These are phyloP conservation scores for Aphrophora alni DNA, from an alignment of 2,888 invertebrate species.

Conservation along the genomic window DNA sequence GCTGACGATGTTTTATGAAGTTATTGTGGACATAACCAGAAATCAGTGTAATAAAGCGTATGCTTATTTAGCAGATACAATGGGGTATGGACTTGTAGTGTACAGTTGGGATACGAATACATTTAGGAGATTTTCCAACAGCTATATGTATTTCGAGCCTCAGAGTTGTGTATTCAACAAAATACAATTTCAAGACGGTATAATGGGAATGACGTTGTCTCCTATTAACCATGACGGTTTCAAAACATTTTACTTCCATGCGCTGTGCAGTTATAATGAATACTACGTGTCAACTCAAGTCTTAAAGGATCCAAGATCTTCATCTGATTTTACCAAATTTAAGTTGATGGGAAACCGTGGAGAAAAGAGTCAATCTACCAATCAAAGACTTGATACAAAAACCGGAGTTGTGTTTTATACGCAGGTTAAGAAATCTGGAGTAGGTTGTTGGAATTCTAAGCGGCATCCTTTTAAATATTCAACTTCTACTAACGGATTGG, in stretches of 20 bases:
- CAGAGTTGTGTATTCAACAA: slow-evolving; percentile 74
- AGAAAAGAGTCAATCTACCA: slow-evolving; percentile 72
- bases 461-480: not conserved
- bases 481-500: not conserved
- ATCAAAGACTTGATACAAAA: slow-evolving; percentile 72
- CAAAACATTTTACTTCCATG: slow-evolving; percentile 75
- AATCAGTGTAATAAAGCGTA: slow-evolving; percentile 76
- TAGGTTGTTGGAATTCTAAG: slow-evolving; percentile 79
- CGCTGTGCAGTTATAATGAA: slow-evolving; percentile 81
- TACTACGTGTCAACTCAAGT: slow-evolving; percentile 69
- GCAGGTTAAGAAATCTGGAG: slow-evolving; percentile 75
- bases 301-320: slow-evolving; percentile 72
- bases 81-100: slow-evolving; percentile 76
- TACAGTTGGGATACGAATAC: slow-evolving; percentile 75
- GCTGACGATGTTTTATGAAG: slow-evolving; percentile 76
- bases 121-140: slow-evolving; percentile 79
- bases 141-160: slow-evolving; percentile 75
- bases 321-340: slow-evolving; percentile 73
- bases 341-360: slow-evolving; percentile 80
- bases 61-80: slow-evolving; percentile 75
- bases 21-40: slow-evolving; percentile 74
- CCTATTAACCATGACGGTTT: slow-evolving; percentile 60
- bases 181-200: slow-evolving; percentile 75
- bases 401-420: slow-evolving; percentile 77
- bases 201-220: slow-evolving; percentile 74